Percentiles rank a stretch among this genome's conserved stretches.
Conservation (phyloP, 2,113 vertebrate species). For the Cyprinodon tularosa region DNA sequence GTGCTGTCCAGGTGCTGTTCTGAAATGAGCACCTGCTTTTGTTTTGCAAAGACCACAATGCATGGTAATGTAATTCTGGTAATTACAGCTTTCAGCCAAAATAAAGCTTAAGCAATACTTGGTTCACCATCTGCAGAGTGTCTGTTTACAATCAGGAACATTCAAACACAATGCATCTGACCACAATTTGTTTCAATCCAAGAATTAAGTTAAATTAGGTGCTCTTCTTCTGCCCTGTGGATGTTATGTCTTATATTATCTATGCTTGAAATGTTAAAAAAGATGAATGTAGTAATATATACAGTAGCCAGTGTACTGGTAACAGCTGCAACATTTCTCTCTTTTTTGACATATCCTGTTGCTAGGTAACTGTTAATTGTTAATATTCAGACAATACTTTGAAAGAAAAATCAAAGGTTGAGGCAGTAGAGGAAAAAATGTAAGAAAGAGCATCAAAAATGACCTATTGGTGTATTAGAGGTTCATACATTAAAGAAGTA, state of each 20-base stretch:
- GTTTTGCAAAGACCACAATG: constrained; percentile 77
- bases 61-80: constrained; percentile 44
- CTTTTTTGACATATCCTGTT: constrained; percentile 55
- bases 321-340: neutral
- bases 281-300: neutral
- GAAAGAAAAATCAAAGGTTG: constrained; percentile 13
- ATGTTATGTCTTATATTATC: neutral
- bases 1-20: constrained; percentile 76
- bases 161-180: neutral
- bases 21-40: constrained; percentile 71
- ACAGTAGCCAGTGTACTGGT: neutral
- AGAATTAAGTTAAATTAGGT: constrained; percentile 15
- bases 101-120: constrained; percentile 27
- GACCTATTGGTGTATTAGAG: neutral
- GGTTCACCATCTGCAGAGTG: constrained; percentile 2
- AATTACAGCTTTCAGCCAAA: constrained; percentile 18
- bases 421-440: neutral
- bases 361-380: constrained; percentile 77
- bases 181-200: neutral
- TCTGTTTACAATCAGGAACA: neutral
- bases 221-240: constrained; percentile 2
- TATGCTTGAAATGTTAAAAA: constrained; percentile 5
- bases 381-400: constrained; percentile 43
- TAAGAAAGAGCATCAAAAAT: neutral
- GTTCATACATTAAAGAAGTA: neutral